A percentile compares a stretch with the other conserved stretches of the same genome.
phyloP scores from a whole-genome alignment of 2,888 invertebrate species.

The Nezara viridula region DNA sequence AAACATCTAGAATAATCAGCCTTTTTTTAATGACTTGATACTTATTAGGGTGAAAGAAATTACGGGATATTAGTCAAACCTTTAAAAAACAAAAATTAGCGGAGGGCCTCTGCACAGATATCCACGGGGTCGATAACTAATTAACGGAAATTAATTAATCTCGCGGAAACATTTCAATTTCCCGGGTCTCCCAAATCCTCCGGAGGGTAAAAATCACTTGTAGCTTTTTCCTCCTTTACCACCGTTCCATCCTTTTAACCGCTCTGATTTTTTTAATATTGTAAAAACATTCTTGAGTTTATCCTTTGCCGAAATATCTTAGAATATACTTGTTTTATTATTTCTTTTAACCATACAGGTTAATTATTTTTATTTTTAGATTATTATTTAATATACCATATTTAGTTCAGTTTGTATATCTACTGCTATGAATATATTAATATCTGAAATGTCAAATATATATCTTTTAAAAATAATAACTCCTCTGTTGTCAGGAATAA shows the following conservation, averaged over 20 bases:
- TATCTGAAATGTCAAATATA: too few species aligned
- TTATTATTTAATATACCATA: too few species aligned
- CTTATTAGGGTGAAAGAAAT: neutral
- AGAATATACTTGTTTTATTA: too few species aligned
- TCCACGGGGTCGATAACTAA: neutral
- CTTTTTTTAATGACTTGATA: neutral
- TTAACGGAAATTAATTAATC: constrained; percentile 38
- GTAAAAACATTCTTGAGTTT: neutral
- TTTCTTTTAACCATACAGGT: too few species aligned
- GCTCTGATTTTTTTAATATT: neutral
- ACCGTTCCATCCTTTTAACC: neutral
- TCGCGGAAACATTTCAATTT: constrained; percentile 29
- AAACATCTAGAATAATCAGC: neutral
- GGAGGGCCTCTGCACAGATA: neutral
- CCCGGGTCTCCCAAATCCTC: neutral
- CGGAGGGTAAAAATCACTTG: neutral
- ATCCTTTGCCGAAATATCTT: too few species aligned
- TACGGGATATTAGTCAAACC: neutral
- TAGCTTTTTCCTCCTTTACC: neutral
- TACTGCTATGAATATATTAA: too few species aligned
- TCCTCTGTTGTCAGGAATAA: too few species aligned
- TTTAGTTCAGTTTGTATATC: too few species aligned
- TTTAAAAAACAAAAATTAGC: neutral
- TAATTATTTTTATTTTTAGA: too few species aligned
- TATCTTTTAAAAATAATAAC: too few species aligned